These are phyloP conservation scores for Eulemur rufifrons DNA, from an alignment of 2,113 vertebrate species.

Conservation along the genomic window DNA sequence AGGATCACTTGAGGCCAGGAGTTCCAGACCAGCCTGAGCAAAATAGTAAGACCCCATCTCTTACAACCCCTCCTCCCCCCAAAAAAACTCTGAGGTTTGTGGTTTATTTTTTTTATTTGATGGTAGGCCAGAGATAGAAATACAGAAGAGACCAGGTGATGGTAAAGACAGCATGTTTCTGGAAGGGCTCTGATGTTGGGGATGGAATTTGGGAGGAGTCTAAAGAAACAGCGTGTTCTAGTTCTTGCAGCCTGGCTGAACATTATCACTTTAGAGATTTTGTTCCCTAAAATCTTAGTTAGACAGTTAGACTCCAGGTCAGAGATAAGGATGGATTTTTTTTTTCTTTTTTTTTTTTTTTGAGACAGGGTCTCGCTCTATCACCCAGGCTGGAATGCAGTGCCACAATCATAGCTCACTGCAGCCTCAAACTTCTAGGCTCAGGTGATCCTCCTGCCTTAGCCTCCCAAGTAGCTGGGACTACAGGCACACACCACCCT, in stretches of 20 bases:
- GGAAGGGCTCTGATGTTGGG: background rate
- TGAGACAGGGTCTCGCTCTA: no score
- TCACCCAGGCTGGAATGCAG: no score
- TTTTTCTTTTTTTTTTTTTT: no score
- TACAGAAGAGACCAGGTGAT: background rate
- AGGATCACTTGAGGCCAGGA: no score
- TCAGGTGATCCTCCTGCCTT: no score
- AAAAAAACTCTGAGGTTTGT: background rate
- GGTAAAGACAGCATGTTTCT: background rate
- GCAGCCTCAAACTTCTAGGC: no score
- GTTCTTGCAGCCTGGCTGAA: background rate
- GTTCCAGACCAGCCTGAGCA: no score
- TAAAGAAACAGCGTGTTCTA: background rate
- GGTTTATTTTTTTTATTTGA: background rate
- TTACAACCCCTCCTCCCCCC: no score
- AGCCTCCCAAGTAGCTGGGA: no score
- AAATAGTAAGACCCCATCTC: no score
- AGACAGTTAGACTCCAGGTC: background rate
- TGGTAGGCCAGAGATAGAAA: background rate
- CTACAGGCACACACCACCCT: no score
- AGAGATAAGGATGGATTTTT: background rate
- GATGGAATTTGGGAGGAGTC: background rate
- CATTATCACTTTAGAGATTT: background rate
- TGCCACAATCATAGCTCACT: no score
- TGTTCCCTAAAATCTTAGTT: background rate